Conservation (phyloP, 2,113 vertebrate species). For the Cyprinodon tularosa region DNA sequence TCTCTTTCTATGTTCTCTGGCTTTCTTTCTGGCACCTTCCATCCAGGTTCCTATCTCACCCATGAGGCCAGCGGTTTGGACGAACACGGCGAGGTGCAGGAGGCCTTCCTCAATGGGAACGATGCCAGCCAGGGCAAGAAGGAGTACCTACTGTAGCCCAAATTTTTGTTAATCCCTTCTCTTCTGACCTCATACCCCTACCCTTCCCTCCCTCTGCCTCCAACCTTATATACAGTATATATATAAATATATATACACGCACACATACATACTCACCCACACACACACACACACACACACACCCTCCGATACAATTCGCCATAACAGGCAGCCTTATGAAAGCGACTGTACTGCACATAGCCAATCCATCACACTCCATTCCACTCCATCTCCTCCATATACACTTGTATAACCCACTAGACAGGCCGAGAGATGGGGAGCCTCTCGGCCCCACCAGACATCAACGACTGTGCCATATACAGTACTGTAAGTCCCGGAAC, state of each 20-base stretch:
- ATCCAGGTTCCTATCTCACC: constrained; percentile 90
- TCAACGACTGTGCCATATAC: constrained; percentile 68
- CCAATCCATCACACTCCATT: constrained; percentile 48
- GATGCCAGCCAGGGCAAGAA: constrained; percentile 93
- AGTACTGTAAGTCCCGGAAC: constrained; percentile 46
- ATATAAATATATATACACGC: background rate
- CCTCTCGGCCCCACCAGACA: constrained; percentile 61
- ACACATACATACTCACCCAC: constrained; percentile 44
- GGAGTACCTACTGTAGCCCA: constrained; percentile 91
- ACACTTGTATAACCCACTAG: constrained; percentile 13
- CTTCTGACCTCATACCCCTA: constrained; percentile 61
- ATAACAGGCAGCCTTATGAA: constrained; percentile 71
- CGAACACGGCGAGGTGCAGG: constrained; percentile 92
- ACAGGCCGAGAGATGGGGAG: constrained; percentile 52
- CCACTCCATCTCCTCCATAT: constrained; percentile 40
- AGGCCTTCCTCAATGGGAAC: constrained; percentile 92
- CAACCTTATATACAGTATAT: constrained; percentile 59
- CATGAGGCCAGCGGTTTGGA: constrained; percentile 93
- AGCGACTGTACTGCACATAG: constrained; percentile 70
- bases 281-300: constrained; percentile 25
- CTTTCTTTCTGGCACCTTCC: constrained; percentile 26
- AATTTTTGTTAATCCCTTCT: constrained; percentile 34
- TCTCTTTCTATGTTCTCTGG: constrained; percentile 21
- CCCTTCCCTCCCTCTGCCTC: constrained; percentile 35
- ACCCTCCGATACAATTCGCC: constrained; percentile 57